Conservation (phyloP, 2,888 invertebrate species). For the Rotaria macrura region DNA sequence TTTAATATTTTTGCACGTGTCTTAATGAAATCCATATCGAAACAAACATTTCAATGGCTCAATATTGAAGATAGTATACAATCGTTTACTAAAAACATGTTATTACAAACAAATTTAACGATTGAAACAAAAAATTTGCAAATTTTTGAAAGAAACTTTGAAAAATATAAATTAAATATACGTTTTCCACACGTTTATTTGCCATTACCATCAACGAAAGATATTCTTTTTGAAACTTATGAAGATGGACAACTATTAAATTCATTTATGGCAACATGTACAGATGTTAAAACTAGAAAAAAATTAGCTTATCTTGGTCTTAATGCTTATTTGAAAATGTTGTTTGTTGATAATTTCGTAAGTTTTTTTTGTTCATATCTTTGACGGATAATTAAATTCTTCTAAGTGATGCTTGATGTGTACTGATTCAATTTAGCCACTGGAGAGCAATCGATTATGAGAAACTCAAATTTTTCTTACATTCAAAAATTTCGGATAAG, state of each 20-base stretch:
- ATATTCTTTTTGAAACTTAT: slow-evolving; percentile 16
- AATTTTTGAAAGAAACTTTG: slow-evolving; percentile 35
- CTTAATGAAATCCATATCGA: neutral
- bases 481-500: too few relatives aligned
- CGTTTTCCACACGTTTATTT: neutral
- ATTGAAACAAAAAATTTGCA: slow-evolving; percentile 9
- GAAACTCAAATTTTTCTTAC: too few relatives aligned
- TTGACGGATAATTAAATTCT: too few relatives aligned
- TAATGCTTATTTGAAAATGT: slow-evolving; percentile 52
- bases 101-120: slow-evolving; percentile 18
- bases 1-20: neutral
- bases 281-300: slow-evolving; percentile 35
- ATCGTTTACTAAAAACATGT: slow-evolving; percentile 15
- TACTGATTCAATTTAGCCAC: too few relatives aligned
- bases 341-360: slow-evolving; percentile 53
- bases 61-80: slow-evolving; percentile 15
- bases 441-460: too few relatives aligned
- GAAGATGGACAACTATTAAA: neutral
- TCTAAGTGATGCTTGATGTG: too few relatives aligned
- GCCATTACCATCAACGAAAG: neutral
- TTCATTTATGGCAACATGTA: neutral
- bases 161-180: slow-evolving; percentile 34
- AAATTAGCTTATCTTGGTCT: slow-evolving; percentile 51
- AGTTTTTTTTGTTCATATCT: neutral
- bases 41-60: neutral